Evolutionary conservation across 2,888 invertebrate genomes (phyloP).

Genomic region (Chaetogeoica ovagalla): DNA sequence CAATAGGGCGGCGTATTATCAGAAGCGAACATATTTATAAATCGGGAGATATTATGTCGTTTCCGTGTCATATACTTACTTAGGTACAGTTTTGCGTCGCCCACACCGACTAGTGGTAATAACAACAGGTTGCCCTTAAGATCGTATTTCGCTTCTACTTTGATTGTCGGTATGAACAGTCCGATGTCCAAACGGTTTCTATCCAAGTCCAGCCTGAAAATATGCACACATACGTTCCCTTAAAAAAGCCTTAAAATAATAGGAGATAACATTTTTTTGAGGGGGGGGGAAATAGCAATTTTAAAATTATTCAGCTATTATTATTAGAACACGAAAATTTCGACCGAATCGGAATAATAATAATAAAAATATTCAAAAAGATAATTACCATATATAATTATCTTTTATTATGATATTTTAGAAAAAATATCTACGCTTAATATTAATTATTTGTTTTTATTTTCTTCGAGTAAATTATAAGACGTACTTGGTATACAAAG

Average conservation of each 20-base stretch:
- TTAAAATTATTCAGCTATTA: background rate
- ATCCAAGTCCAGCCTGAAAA: conserved; percentile 62
- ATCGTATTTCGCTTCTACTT: conserved; percentile 65
- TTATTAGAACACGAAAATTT: background rate
- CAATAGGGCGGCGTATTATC: too few relatives aligned
- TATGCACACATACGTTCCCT: background rate
- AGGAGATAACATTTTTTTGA: too few relatives aligned
- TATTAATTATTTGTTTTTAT: background rate
- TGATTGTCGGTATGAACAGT: conserved; percentile 63
- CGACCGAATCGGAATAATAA: too few relatives aligned
- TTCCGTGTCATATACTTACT: conserved; percentile 57
- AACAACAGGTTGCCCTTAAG: conserved; percentile 66
- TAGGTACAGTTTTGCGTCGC: conserved; percentile 64
- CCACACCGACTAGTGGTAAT: conserved; percentile 65
- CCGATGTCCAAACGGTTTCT: conserved; percentile 64
- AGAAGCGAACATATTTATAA: too few relatives aligned
- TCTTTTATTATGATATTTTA: too few relatives aligned
- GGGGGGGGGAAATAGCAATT: background rate
- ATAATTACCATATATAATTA: too few relatives aligned
- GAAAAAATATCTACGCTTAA: too few relatives aligned
- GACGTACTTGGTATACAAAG: conserved; percentile 60
- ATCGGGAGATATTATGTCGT: too few relatives aligned
- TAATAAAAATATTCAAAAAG: too few relatives aligned
- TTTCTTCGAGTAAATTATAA: background rate
- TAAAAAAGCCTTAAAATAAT: background rate